phyloP scores from a whole-genome alignment of 2,888 invertebrate species.

The Dioctria linearis region DNA sequence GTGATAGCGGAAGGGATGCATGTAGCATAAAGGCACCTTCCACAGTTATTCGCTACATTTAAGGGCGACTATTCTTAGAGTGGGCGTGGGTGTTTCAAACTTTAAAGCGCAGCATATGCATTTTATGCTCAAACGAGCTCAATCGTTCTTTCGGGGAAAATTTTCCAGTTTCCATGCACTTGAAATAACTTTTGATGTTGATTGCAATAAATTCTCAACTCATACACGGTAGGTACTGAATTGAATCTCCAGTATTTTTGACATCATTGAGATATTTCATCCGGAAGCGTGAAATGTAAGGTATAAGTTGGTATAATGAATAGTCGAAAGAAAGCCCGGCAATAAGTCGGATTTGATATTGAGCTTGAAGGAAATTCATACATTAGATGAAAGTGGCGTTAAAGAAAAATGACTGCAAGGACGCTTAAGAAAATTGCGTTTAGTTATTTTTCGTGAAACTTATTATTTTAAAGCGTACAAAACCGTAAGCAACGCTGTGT shows the following conservation, averaged over 20 bases:
- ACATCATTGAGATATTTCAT: neutral
- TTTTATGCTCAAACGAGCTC: constrained; percentile 15
- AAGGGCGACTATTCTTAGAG: neutral
- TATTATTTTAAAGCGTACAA: too few species aligned
- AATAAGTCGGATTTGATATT: too few species aligned
- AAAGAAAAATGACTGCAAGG: too few species aligned
- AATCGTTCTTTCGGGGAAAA: constrained; percentile 23
- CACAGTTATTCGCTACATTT: constrained; percentile 23
- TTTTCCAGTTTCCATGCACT: constrained; percentile 32
- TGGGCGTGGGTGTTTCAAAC: constrained; percentile 49
- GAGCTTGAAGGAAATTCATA: too few species aligned
- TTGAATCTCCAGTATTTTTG: neutral
- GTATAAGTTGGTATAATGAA: too few species aligned
- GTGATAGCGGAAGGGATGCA: neutral
- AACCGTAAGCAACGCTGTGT: too few species aligned
- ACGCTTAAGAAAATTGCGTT: too few species aligned
- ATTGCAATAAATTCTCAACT: constrained; percentile 6
- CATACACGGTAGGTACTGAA: neutral
- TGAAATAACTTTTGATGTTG: constrained; percentile 6
- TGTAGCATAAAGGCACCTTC: constrained; percentile 12
- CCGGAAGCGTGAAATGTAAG: too few species aligned
- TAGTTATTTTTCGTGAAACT: too few species aligned
- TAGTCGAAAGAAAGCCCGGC: too few species aligned
- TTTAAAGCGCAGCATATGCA: constrained; percentile 47
- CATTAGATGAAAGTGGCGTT: too few species aligned